Conservation (phyloP, 2,113 vertebrate species). For the Climacteris rufus region DNA sequence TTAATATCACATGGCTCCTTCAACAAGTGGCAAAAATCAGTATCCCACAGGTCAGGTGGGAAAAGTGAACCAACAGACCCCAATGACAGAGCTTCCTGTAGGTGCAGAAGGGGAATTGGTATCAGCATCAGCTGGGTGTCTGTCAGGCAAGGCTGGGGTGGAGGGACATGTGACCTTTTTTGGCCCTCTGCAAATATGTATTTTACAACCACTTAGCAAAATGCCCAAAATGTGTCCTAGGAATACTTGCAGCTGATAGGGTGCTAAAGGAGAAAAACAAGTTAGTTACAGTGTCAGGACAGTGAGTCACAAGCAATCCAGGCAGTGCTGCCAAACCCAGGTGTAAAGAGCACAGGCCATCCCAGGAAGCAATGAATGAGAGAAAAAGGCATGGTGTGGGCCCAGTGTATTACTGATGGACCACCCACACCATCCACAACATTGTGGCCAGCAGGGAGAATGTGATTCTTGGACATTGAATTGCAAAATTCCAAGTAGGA, state of each 20-base stretch:
- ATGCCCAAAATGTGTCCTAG: neutral
- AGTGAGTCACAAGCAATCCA: neutral
- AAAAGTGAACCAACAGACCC: neutral
- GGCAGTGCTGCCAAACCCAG: accelerated
- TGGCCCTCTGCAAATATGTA: neutral
- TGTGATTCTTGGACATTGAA: neutral
- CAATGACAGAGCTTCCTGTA: neutral
- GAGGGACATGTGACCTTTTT: neutral
- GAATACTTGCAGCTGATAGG: neutral
- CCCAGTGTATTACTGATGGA: neutral
- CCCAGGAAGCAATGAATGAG: neutral
- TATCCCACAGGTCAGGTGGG: neutral
- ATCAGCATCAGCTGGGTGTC: neutral
- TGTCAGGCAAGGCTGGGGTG: neutral
- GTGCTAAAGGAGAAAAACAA: neutral
- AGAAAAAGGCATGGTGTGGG: neutral
- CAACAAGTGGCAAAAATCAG: neutral
- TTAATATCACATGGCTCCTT: neutral
- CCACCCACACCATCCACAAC: neutral
- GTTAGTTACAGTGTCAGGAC: neutral
- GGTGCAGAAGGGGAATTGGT: neutral
- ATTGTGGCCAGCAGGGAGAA: neutral
- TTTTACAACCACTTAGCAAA: neutral
- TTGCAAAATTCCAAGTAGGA: neutral
- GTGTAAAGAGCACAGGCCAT: neutral